Conservation (phyloP, 1,140 invertebrate genomes). For the Drosophila lowei region DNA sequence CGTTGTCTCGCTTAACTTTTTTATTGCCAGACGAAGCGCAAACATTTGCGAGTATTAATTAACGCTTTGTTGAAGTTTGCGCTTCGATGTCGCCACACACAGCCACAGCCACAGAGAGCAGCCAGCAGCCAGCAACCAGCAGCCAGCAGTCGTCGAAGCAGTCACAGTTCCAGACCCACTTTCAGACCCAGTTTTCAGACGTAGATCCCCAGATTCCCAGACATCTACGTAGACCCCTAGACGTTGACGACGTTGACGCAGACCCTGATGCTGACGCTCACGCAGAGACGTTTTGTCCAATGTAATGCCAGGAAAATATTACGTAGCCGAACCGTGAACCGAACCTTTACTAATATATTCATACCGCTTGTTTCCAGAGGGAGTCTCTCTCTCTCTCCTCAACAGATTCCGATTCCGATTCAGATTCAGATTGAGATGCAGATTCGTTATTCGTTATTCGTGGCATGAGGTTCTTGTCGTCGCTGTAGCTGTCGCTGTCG, state of each 20-base stretch:
- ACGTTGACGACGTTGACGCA: constrained; percentile 33
- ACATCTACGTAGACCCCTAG: constrained; percentile 47
- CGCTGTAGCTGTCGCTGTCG: constrained; percentile 25
- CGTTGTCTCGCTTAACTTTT: constrained; percentile 79
- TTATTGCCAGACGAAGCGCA: constrained; percentile 79
- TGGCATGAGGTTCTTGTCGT: constrained; percentile 13
- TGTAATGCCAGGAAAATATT: constrained; percentile 53
- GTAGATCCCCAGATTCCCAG: constrained; percentile 11
- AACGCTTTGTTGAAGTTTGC: constrained; percentile 81
- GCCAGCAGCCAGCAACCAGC: no score
- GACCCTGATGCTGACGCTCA: constrained; percentile 11
- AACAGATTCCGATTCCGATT: constrained; percentile 9
- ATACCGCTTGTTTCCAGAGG: constrained; percentile 7
- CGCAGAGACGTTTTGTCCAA: constrained; percentile 45
- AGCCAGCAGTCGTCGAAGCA: no score
- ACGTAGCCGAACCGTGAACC: constrained; percentile 61
- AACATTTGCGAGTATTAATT: constrained; percentile 82
- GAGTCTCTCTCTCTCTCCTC: no score
- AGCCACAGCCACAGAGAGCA: no score
- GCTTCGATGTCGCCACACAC: constrained; percentile 67
- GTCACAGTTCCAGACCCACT: no score
- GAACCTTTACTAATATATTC: constrained; percentile 24
- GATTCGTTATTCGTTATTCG: background rate
- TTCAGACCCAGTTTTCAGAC: no score
- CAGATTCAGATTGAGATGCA: constrained; percentile 43